Evolutionary conservation across 2,113 vertebrate genomes (phyloP).

Genomic region (Ceratotherium simum): DNA sequence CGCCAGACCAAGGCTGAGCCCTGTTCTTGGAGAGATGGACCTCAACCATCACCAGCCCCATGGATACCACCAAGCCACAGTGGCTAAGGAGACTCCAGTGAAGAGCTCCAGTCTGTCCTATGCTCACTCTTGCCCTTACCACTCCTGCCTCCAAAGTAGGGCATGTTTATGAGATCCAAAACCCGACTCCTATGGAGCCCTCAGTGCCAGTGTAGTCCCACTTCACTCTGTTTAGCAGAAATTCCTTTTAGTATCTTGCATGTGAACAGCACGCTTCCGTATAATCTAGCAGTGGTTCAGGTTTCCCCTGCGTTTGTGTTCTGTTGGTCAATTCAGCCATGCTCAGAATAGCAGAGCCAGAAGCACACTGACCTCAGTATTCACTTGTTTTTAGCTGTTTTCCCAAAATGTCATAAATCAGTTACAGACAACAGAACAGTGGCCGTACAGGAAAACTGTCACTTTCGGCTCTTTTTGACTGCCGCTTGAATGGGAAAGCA

Average conservation of each 20-base stretch:
- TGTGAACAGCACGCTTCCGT: not conserved
- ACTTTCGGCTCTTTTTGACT: not conserved
- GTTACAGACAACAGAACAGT: not conserved
- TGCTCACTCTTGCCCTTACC: not conserved
- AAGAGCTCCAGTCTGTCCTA: not conserved
- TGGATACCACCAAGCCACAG: too few species aligned
- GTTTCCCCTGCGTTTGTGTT: not conserved
- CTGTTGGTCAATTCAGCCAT: not conserved
- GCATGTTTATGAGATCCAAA: not conserved
- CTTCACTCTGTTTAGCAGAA: not conserved
- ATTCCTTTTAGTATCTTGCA: not conserved
- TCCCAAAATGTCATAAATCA: not conserved
- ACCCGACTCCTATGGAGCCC: not conserved
- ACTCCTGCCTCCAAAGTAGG: not conserved
- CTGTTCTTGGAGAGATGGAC: not conserved
- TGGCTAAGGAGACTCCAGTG: not conserved
- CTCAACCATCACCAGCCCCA: not conserved
- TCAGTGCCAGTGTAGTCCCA: not conserved
- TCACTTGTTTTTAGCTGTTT: not conserved
- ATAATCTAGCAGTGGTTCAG: too few species aligned
- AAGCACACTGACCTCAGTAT: not conserved
- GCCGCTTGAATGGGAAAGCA: not conserved
- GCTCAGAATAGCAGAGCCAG: not conserved
- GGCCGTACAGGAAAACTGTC: not conserved
- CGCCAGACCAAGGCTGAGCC: not conserved